These are phyloP conservation scores for Strigops habroptila DNA, from an alignment of 2,113 vertebrate genomes.

Conservation along the genomic window DNA sequence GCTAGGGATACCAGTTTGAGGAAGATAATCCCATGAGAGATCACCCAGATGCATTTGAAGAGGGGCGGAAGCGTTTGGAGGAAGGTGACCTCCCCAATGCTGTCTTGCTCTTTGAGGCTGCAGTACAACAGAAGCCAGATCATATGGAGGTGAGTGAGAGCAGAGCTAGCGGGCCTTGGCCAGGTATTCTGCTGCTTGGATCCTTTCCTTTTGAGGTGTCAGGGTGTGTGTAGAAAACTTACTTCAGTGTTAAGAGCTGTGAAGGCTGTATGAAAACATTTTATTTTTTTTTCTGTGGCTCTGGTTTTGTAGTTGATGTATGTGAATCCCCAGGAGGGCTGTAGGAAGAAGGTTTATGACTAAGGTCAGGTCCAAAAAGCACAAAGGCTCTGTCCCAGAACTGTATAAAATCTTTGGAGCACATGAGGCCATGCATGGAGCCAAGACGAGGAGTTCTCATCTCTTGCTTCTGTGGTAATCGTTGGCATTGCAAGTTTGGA, in stretches of 20 bases:
- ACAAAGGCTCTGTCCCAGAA: background rate
- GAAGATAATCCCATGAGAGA: slow-evolving; percentile 94
- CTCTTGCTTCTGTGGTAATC: background rate
- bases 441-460: background rate
- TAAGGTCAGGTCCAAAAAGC: background rate
- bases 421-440: background rate
- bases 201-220: background rate
- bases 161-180: background rate
- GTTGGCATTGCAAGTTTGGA: background rate
- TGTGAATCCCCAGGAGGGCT: background rate
- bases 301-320: background rate
- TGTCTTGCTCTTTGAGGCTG: slow-evolving; percentile 92
- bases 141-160: slow-evolving; percentile 88
- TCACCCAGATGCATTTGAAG: slow-evolving; percentile 88
- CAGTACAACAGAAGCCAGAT: slow-evolving; percentile 88
- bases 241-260: background rate
- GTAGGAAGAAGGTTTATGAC: background rate
- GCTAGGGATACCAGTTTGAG: slow-evolving; percentile 94
- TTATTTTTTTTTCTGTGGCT: background rate
- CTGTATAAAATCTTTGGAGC: background rate
- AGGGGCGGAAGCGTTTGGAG: slow-evolving; percentile 85
- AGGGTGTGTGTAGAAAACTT: background rate
- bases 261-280: background rate
- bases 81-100: slow-evolving; percentile 95
- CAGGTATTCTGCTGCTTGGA: background rate